phyloP scores from a whole-genome alignment of 2,797 vertebrate genomes.

The Melanotaenia parkinsoni region DNA sequence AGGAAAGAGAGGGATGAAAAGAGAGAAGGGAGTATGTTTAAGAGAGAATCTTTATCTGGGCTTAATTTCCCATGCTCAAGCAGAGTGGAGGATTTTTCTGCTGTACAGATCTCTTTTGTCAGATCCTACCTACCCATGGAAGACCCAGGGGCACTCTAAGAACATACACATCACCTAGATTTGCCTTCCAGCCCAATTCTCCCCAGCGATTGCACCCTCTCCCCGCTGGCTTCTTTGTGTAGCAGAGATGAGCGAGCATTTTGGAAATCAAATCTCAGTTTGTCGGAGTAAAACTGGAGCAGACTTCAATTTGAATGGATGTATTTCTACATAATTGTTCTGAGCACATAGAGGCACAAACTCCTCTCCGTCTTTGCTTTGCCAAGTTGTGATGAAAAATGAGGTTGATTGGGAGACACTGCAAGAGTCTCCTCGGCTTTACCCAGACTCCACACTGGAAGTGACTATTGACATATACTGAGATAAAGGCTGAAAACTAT shows the following conservation, averaged over 20 bases:
- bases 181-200: conserved; percentile 84
- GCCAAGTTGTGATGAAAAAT: conserved; percentile 54
- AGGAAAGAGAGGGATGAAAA: conserved; percentile 78
- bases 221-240: conserved; percentile 82
- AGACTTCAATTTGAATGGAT: conserved; percentile 80
- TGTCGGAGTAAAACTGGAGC: conserved; percentile 79
- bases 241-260: conserved; percentile 80
- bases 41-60: conserved; percentile 97
- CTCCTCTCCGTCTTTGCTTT: conserved; percentile 32
- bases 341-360: conserved; percentile 41
- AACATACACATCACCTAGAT: conserved; percentile 85
- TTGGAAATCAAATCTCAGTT: conserved; percentile 86
- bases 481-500: conserved; percentile 6
- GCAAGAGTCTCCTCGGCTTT: conserved; percentile 22
- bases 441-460: conserved; percentile 19
- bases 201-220: conserved; percentile 77
- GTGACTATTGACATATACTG: not conserved
- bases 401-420: conserved; percentile 36
- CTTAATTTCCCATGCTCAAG: conserved; percentile 94
- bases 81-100: conserved; percentile 87
- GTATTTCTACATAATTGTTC: conserved; percentile 78
- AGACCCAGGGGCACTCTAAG: conserved; percentile 87
- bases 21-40: conserved; percentile 88
- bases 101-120: conserved; percentile 88
- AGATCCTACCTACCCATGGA: conserved; percentile 85